These are phyloP conservation scores for Saimiri boliviensis DNA, from an alignment of 2,113 vertebrate genomes.

Conservation along the genomic window DNA sequence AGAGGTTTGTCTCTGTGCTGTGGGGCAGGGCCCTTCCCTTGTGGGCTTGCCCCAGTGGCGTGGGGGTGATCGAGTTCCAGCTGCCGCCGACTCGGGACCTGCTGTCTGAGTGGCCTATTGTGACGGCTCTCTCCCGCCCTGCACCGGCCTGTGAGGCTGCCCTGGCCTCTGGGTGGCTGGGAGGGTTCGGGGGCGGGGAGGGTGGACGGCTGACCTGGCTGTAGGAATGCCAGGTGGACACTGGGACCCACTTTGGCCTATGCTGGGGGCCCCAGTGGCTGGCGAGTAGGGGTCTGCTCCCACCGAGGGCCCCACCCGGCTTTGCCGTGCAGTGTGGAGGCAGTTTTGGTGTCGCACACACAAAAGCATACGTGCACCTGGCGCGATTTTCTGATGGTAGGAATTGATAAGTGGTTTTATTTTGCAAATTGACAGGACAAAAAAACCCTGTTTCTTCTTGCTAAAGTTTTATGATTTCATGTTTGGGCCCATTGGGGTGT, in stretches of 20 bases:
- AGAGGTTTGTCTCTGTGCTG: not conserved
- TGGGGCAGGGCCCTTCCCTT: not conserved
- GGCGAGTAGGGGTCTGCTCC: not conserved
- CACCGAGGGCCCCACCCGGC: no score
- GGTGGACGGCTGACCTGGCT: no score
- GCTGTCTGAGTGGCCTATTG: not conserved
- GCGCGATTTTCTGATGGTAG: not conserved
- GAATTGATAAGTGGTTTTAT: not conserved
- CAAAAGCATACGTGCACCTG: no score
- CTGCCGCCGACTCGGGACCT: no score
- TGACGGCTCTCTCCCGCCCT: not conserved
- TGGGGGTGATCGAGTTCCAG: not conserved
- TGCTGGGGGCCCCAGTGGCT: not conserved
- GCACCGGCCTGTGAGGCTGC: not conserved
- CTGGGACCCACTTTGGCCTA: accelerated
- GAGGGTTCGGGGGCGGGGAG: no score
- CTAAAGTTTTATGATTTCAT: not conserved
- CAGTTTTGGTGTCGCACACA: accelerated
- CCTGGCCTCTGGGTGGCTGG: not conserved
- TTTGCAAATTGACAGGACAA: not conserved
- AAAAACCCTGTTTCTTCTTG: no score
- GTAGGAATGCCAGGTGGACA: not conserved
- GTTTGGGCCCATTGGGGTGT: not conserved
- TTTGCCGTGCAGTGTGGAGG: no score
- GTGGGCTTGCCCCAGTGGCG: not conserved